Evolutionary conservation across 2,888 invertebrate species (phyloP).

Genomic region (Apodemia hepburni): DNA sequence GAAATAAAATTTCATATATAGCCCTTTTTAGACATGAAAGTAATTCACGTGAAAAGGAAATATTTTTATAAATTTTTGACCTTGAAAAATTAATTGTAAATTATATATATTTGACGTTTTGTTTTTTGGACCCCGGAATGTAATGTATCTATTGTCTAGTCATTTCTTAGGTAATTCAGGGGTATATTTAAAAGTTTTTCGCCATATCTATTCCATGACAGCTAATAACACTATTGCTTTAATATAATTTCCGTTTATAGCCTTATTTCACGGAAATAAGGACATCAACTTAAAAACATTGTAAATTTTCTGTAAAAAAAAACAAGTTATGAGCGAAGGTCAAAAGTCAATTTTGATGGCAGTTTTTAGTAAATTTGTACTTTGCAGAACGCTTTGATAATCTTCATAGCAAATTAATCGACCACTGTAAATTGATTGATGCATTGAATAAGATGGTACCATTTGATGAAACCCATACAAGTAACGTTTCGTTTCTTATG

Average conservation of each 20-base stretch:
- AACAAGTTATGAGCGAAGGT: too few species aligned
- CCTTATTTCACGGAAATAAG: not conserved
- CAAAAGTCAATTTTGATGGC: too few species aligned
- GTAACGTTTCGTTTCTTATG: too few species aligned
- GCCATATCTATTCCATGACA: not conserved
- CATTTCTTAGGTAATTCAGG: conserved; percentile 1
- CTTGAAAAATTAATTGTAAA: not conserved
- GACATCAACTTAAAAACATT: not conserved
- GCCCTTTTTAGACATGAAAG: conserved; percentile 2
- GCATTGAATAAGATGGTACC: too few species aligned
- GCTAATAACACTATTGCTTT: not conserved
- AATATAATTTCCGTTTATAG: not conserved
- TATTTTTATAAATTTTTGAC: conserved; percentile 14
- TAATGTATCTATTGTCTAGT: conserved; percentile 10
- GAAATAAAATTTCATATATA: conserved; percentile 3
- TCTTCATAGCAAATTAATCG: too few species aligned
- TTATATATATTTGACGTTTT: conserved; percentile 1
- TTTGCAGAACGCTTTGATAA: too few species aligned
- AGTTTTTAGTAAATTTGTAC: too few species aligned
- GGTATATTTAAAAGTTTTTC: not conserved
- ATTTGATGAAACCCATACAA: too few species aligned
- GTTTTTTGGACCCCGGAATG: not conserved
- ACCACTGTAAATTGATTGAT: too few species aligned
- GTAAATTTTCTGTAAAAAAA: not conserved
- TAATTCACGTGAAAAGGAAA: conserved; percentile 4